phyloP scores from a whole-genome alignment of 1,140 invertebrate genomes.

The Camponotus floridanus region DNA sequence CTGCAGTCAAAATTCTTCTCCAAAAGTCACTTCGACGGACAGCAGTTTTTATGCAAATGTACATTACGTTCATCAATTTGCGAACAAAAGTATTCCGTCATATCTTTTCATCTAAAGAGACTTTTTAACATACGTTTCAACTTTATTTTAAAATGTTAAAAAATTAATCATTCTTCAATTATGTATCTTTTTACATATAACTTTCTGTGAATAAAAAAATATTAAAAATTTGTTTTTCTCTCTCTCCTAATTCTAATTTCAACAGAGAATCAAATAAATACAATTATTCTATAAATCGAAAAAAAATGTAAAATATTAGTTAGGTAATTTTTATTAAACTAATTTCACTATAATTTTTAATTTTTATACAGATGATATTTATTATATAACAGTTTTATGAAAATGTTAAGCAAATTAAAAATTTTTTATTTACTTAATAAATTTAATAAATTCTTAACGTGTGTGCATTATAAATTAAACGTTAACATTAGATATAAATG shows the following conservation, averaged over 20 bases:
- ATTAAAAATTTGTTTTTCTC: background rate
- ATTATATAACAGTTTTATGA: background rate
- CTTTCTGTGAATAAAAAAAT: constrained; percentile 3
- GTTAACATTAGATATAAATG: background rate
- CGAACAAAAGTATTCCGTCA: background rate
- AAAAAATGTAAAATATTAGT: no score
- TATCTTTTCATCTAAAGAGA: background rate
- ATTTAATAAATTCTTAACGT: background rate
- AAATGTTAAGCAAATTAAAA: background rate
- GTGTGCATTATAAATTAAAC: no score
- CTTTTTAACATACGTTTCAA: constrained; percentile 21
- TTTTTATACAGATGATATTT: no score
- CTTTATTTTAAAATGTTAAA: constrained; percentile 32
- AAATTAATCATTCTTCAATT: background rate
- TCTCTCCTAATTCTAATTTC: background rate
- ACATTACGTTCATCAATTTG: constrained; percentile 38
- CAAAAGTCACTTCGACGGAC: constrained; percentile 15
- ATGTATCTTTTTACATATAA: constrained; percentile 10
- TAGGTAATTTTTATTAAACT: no score
- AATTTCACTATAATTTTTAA: no score
- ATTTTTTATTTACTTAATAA: background rate
- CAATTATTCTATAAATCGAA: no score
- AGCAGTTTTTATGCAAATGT: constrained; percentile 36
- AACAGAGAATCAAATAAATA: background rate
- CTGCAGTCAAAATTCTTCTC: constrained; percentile 22